Evolutionary conservation across 2,113 vertebrate genomes (phyloP), one percentile per base, ranked within the genome.

Genomic region (Gambusia affinis): DNA sequence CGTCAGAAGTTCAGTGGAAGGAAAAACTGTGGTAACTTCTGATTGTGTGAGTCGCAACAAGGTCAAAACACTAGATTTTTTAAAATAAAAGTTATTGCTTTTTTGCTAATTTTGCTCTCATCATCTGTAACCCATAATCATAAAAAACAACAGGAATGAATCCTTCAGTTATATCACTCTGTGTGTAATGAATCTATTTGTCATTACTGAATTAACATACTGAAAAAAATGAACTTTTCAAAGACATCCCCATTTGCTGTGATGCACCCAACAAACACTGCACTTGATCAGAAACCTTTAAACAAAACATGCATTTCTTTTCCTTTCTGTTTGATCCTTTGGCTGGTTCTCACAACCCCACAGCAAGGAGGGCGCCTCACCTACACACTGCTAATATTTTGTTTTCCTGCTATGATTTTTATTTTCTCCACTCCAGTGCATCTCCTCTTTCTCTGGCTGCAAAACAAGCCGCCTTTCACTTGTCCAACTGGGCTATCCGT

Each of bases 271-370:
- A 29, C 72, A 66, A 17, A 69, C 33, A 35, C 33, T 37, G 35
- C 35, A 84, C 83, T 79, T 82, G 83, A 85, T 78, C 78, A 60
- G 57, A 82, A 80, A 57, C 7, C 88, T 94, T 24, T 72, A 75
- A 75, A 90, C 87, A 88, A 88, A 92, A 85, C 90, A 92, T 89
- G 78, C 80, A 35, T 86, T 84, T 82, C 76, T 67, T 69, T 83
- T 47, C 73, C 73, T 85, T 81, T 69, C 39, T 51, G 42, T 39
- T 85, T 78, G 74, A 83, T 81, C 72, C 12, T 81, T 57, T 74
- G 62, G 65, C 73, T 27, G 54, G 22, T 76, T 31, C 67, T 73
- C 72, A 76, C 47, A 29, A 60, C 51, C 74, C 78, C 31, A 69
- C 61, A 76, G 82, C 71, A 61, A 72, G 68, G 14, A 60, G 63